Evolutionary conservation across 2,797 vertebrate species (phyloP), one percentile per base, ranked within the genome.

Genomic region (Agapornis canus): DNA sequence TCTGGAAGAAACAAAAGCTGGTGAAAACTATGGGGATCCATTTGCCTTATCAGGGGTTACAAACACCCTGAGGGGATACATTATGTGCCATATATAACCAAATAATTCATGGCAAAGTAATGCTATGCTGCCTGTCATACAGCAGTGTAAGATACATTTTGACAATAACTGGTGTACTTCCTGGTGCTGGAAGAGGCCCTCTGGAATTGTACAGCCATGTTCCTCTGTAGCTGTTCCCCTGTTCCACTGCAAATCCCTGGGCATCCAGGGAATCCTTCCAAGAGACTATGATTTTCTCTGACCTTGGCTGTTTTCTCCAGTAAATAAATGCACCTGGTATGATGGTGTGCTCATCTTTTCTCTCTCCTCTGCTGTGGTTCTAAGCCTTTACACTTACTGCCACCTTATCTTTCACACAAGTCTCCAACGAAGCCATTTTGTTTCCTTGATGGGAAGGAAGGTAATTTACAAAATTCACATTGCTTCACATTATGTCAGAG

Each of bases 1-100:
- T 57, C 81, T 90, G 32, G 22, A 39, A 88, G 51, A 56, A 91
- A 80, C 51, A 70, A 63, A 35, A 84, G 29, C 26, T 16, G 47
- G 49, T 5, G 12, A 89, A 70, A 49, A 56, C 10, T 15, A 17
- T 0, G 3, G 68, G 37, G 43, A 69, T 52, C 31, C 0, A 0
- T 37, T 43, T 51, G 68, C 51, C 31, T 75, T 75, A 47, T 6
- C 40, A 35, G 16, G 17, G 18, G 16, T 66, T 40, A 73, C 31
- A 66, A 63, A 82, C 0, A 59, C 25, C 66, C 43, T 63, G 27
- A 48, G 17, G 9, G 47, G 18, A 77, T 42, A 8, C 9, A 14
- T 40, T n/a, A 45, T 6, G 9, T 25, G 14, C n/a, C 47, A 52
- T 12, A 20, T 15, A 51, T 23, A 90, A 78, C 5, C 35, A 26